Base-by-base conservation (phyloP, 2,888 invertebrate genomes). In the Xanthostigma xanthostigma region DNA sequence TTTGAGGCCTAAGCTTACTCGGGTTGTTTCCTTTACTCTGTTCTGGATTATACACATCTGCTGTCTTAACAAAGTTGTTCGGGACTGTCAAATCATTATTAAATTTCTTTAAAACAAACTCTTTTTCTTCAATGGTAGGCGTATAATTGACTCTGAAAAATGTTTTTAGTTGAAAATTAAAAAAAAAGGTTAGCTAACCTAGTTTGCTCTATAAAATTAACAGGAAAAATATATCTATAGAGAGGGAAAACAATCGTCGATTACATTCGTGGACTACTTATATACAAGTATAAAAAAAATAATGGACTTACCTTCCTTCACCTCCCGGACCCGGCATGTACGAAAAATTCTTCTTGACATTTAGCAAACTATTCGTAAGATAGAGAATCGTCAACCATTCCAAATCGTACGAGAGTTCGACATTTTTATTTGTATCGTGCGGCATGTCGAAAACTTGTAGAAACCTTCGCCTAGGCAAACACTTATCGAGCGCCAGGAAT, bases 401-500 rank as follows among this genome's bases (percentile, higher is more conserved):
- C n/a, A 82, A 71, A 70, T 98, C 97, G 65, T 91, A 84, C 54
- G 76, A 71, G 27, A 90, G 64, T 44, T 71, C 66, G 50, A 72
- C 67, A 50, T 73, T 71, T 45, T 72, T 68, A 55, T 72, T 70
- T 55, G 65, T 65, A 53, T 80, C 73, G 55, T 77, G 75, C 8
- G 74, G 70, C 47, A 82, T 59, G 27, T 78, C 74, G 39, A 80
- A 50, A 11, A 96, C 78, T 74, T 97, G 95, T 39, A 97, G 69
- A 70, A 93, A 97, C 52, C 84, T 78, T 52, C 93, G 72, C 57
- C 78, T 79, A 0, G 95, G 95, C 45, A 97, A 71, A 66, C 96
- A 96, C 71, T 98, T 98, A 64, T 97, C 96, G n/a, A 97, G 68
- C 0, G 95, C 91, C 54, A 97, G 68, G 67, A 97, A 97, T 62